Base-by-base conservation (phyloP, 2,888 invertebrate species). In the Lasiommata megera region DNA sequence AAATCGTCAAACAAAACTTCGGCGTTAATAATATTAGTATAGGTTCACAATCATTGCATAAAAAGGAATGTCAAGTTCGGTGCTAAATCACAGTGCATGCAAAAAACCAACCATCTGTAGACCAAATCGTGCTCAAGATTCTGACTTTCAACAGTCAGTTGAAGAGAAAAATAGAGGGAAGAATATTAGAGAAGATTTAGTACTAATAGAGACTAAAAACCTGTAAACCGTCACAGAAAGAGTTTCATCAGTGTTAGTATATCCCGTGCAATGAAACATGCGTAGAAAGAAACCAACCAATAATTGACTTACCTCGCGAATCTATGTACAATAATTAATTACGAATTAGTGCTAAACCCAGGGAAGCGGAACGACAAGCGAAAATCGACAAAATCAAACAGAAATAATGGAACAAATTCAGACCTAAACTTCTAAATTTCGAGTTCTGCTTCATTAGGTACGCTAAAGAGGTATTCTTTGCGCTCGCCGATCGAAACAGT, bases 381-480 rank as follows among this genome's bases (percentile, higher is more conserved):
- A 68, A 56, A 71, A 66, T 65, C 60, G 62, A 64, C 63, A 65
- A 60, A 65, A 55, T 34, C 56, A 54, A 58, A 62, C 60, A 65
- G 65, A 70, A 62, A 54, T 78, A 51, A 61, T 67, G 77, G 61
- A 80, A 81, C 75, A 80, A 79, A 81, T 78, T 78, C 90, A 88
- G 86, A 90, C 90, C 90, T 90, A 90, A 88, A 74, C 89, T 89
- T 72, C 80, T 86, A 86, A 87, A 89, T 79, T 90, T 90, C 73
- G 89, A 72, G 75, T 90, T 85, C 82, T 89, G 84, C 77, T 84
- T 75, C 88, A 89, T 87, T 56, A 90, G 80, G 75, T 86, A 88
- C 69, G 88, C 85, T 73, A 90, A 77, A 48, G 90, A 90, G 11
- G 90, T 89, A 66, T 90, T 90, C 80, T 84, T 85, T 54, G 89